Base-by-base conservation (phyloP, 2,797 vertebrate species). In the Microhierax caerulescens region DNA sequence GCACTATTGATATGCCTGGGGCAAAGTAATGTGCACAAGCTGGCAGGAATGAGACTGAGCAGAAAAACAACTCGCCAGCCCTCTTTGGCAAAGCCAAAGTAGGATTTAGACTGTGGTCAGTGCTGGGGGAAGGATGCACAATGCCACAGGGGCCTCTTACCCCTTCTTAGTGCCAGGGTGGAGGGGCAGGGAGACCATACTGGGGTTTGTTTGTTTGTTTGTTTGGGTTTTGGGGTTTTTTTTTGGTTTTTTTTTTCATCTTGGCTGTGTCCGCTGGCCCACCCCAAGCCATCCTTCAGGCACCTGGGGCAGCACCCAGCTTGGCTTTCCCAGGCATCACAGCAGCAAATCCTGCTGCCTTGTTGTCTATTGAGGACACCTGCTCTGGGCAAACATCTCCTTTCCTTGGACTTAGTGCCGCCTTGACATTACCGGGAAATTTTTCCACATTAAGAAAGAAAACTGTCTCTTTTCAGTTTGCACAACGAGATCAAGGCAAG, bases 331-430 rank as follows among this genome's bases (percentile, higher is more conserved):
- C 27, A 54, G 23, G 17, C 17, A n/a, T 13, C 14, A 2, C 28
- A 73, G 43, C 3, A 8, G 39, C 19, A 48, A 54, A 61, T 47
- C 11, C 43, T 64, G 36, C 60, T 78, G 43, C 34, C 41, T 74
- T 30, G 43, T 37, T 21, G 9, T n/a, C 34, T 7, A 3, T 8
- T 0, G 1, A 68, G 56, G 32, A 23, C 13, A 43, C 17, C 9
- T 11, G 4, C 37, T 79, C 21, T 1, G 6, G 50, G 20, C 5
- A 48, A n/a, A 48, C 0, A 0, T 18, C 48, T 59, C 25, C 45
- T 68, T 32, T 23, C 30, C 27, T 22, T 10, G 53, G 9, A 9
- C 41, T 85, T 56, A 34, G 41, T 1, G 1, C n/a, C 1, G 3
- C 2, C 48, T 37, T 2, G 0, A 8, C 32, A 24, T 30, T 61